These are phyloP conservation scores for Penaeus vannamei DNA, from an alignment of 1,140 invertebrate species.

Conservation along the genomic window DNA sequence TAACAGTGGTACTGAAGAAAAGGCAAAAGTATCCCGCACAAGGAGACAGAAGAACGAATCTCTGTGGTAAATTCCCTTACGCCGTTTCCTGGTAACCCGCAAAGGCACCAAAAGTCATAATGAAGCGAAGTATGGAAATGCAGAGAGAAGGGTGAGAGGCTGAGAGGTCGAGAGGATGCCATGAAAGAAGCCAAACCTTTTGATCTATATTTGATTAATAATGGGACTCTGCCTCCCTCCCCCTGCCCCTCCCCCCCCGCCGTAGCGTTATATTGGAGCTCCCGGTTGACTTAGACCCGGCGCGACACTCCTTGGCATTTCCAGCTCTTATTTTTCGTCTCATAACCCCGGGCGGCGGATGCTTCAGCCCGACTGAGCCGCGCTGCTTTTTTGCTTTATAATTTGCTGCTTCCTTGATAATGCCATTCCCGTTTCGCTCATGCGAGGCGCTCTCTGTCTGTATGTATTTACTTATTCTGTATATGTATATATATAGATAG, in stretches of 20 bases:
- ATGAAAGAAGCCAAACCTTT: conserved; percentile 62
- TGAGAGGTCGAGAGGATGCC: conserved; percentile 45
- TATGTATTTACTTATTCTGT: no score
- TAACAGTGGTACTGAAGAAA: no score
- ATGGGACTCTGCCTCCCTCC: conserved; percentile 39
- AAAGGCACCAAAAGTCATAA: conserved; percentile 60
- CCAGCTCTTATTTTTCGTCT: not conserved
- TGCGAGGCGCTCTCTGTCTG: no score
- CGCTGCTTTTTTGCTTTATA: no score
- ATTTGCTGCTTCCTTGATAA: no score
- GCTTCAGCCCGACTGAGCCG: no score
- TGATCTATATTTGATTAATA: conserved; percentile 67
- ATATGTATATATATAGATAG: no score
- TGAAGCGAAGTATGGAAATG: conserved; percentile 67
- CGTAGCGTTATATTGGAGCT: conserved; percentile 47
- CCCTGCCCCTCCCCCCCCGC: not conserved
- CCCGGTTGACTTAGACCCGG: not conserved
- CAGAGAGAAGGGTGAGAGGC: conserved; percentile 54
- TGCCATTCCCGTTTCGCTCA: no score
- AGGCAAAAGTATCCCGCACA: no score
- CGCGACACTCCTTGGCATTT: conserved; percentile 22
- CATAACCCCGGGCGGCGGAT: no score
- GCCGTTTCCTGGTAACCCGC: conserved; percentile 40
- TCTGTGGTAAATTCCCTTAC: conserved; percentile 1
- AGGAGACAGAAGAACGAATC: no score